These are phyloP conservation scores for Nothocercus nigrocapillus DNA, from an alignment of 2,113 vertebrate species.

Conservation along the genomic window DNA sequence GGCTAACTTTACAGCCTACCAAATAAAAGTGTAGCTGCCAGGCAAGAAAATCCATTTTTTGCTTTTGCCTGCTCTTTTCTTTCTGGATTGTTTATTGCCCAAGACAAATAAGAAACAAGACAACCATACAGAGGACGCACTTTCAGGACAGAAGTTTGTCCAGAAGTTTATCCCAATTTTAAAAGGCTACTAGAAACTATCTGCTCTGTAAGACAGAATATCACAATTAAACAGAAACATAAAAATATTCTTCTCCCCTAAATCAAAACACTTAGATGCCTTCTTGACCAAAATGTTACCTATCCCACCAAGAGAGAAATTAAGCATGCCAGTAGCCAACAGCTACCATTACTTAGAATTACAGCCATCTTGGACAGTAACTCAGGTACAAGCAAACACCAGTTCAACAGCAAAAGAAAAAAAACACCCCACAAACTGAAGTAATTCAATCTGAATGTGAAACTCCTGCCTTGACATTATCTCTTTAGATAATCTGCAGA, in stretches of 20 bases:
- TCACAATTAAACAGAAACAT: neutral
- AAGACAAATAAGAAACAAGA: neutral
- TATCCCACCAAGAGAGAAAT: neutral
- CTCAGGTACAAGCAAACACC: neutral
- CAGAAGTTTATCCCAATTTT: neutral
- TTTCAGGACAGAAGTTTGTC: neutral
- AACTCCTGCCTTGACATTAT: neutral
- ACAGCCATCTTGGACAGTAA: neutral
- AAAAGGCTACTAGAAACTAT: neutral
- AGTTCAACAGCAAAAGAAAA: too few relatives aligned
- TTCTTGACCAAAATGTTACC: neutral
- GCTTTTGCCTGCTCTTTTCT: neutral
- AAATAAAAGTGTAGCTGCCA: neutral
- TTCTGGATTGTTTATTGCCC: neutral
- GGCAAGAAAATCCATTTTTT: neutral
- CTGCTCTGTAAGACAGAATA: neutral
- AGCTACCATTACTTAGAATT: neutral
- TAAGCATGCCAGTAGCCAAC: neutral
- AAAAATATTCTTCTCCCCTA: neutral
- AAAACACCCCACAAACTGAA: neutral
- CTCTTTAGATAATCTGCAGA: neutral
- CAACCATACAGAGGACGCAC: neutral
- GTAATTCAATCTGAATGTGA: neutral
- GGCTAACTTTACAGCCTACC: neutral
- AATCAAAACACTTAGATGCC: neutral